A percentile compares a stretch with the other conserved stretches of the same genome.
These are phyloP conservation scores for Patella ulyssiponensis DNA, from an alignment of 2,888 invertebrate genomes.

Conservation along the genomic window DNA sequence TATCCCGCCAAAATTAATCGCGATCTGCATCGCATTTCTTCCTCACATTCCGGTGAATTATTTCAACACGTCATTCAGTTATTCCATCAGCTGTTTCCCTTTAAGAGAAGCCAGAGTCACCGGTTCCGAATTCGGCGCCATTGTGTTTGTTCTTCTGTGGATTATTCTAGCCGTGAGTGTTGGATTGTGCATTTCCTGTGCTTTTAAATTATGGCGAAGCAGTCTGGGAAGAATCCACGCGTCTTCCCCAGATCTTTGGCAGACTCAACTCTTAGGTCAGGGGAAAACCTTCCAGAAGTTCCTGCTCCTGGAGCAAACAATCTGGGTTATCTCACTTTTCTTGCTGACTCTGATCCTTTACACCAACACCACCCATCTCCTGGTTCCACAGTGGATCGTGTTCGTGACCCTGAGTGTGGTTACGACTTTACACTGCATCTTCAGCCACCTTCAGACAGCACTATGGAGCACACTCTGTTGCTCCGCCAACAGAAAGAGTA, in stretches of 20 bases:
- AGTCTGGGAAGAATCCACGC: constrained; percentile 57
- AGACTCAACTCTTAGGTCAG: constrained; percentile 52
- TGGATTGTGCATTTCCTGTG: constrained; percentile 45
- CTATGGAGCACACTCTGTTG: constrained; percentile 56
- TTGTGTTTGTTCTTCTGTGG: constrained; percentile 51
- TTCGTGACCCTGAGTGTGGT: constrained; percentile 43
- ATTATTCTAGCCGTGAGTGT: constrained; percentile 38
- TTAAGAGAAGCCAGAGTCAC: constrained; percentile 44
- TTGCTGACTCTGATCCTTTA: constrained; percentile 49
- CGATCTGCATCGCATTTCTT: constrained; percentile 46
- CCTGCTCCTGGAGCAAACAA: constrained; percentile 42
- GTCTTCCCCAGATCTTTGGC: constrained; percentile 60
- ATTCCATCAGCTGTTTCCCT: constrained; percentile 52
- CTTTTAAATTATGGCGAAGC: constrained; percentile 55
- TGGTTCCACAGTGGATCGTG: constrained; percentile 48
- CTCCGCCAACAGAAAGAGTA: constrained; percentile 43
- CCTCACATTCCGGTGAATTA: constrained; percentile 50
- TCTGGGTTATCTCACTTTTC: constrained; percentile 40
- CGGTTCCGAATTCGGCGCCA: constrained; percentile 50
- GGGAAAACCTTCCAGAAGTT: constrained; percentile 50
- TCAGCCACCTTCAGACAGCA: constrained; percentile 49
- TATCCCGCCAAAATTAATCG: constrained; percentile 51
- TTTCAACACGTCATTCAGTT: constrained; percentile 38
- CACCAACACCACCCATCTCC: constrained; percentile 35
- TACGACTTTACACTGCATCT: constrained; percentile 45